Evolutionary conservation across 2,888 invertebrate genomes (phyloP), one percentile per base, ranked within the genome.

Genomic region (Ophion costatus): DNA sequence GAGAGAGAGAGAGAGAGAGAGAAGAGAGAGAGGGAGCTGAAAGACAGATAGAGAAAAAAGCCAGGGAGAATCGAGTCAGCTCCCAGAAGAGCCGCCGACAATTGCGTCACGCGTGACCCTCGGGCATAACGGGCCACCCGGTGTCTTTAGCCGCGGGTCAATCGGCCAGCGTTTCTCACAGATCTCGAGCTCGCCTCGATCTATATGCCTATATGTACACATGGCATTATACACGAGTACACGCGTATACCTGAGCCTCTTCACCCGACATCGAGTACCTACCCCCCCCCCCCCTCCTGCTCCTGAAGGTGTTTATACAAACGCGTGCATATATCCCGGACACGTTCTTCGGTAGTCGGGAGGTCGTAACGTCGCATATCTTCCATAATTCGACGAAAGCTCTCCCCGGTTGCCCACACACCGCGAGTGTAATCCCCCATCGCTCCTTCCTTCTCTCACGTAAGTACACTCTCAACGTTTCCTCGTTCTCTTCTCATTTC

Each of bases 81-180:
- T 82, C 73, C 84, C 80, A 75, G 82, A 82, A 86, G 84, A 86
- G 59, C 64, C 82, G 78, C 57, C 88, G 87, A 89, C 87, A 88
- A 91, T 91, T 90, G 87, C 91, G 89, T 91, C 92, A 90, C 90
- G 89, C 89, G 88, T 92, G 91, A 92, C 92, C 91, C 91, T 91
- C 89, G 90, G 91, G 91, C 90, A 91, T 92, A 92, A 92, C 91
- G 91, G 91, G 89, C 91, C 90, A 89, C 88, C 88, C 90, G 80
- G 90, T 89, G 89, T 91, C 90, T 90, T 90, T 89, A 88, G 89
- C 89, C 90, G 88, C 87, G 87, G 92, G 92, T 92, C 92, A 91
- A 92, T 92, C 92, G 91, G 91, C 89, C 92, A 90, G 88, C 87
- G 82, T 84, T 76, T 78, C 83, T 74, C 77, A 80, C 64, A 70